phyloP scores from a whole-genome alignment of 2,797 vertebrate species.

The Fratercula arctica region DNA sequence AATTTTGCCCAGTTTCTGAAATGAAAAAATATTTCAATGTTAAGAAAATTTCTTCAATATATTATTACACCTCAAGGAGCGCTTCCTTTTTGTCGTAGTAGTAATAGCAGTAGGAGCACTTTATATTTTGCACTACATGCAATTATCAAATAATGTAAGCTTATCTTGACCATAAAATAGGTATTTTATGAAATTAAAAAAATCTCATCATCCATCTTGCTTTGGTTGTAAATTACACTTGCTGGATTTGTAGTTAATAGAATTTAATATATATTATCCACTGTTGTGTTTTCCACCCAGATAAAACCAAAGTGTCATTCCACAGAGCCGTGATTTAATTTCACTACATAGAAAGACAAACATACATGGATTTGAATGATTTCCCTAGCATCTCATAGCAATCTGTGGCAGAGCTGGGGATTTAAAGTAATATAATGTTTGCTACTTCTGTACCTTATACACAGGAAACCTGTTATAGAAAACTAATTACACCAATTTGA shows the following conservation, averaged over 20 bases:
- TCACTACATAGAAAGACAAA: background rate
- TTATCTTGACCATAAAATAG: background rate
- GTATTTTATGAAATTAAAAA: background rate
- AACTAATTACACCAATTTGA: slow-evolving; percentile 36
- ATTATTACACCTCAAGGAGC: background rate
- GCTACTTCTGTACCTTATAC: background rate
- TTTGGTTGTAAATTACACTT: background rate
- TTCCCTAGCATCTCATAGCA: background rate
- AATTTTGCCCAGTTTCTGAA: background rate
- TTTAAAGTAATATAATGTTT: background rate
- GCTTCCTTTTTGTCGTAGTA: background rate
- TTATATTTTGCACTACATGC: background rate
- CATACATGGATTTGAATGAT: background rate
- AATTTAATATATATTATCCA: background rate
- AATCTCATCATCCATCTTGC: background rate
- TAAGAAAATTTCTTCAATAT: background rate
- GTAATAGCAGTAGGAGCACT: background rate
- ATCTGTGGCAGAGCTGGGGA: background rate
- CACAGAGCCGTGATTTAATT: background rate
- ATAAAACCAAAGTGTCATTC: background rate
- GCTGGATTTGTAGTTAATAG: background rate
- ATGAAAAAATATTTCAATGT: background rate
- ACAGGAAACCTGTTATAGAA: background rate
- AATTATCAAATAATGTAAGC: background rate
- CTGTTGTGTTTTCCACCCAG: background rate